phyloP scores from a whole-genome alignment of 2,113 vertebrate genomes.

The Brachyhypopomus occidentalis region DNA sequence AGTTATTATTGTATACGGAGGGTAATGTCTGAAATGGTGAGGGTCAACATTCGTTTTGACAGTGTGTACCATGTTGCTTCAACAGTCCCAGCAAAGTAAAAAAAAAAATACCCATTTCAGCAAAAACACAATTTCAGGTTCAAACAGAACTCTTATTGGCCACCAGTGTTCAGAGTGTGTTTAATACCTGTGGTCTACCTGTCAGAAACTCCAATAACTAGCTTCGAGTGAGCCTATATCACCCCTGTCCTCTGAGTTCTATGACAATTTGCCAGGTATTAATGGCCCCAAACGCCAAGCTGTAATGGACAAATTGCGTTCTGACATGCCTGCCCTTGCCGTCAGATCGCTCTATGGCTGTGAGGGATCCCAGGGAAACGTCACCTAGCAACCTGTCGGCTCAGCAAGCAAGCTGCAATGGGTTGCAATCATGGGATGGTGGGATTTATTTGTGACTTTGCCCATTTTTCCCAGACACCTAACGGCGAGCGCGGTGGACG shows the following conservation, averaged over 20 bases:
- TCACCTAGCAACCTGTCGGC: neutral
- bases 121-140: neutral
- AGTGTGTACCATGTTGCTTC: neutral
- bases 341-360: neutral
- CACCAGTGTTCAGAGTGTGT: neutral
- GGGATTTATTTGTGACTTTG: constrained; percentile 13
- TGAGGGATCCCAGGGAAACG: neutral
- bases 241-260: neutral
- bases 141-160: neutral
- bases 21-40: neutral
- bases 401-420: neutral
- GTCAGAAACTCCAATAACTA: neutral
- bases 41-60: neutral
- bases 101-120: constrained; percentile 2
- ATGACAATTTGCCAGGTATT: neutral
- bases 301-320: neutral
- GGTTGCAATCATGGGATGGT: neutral
- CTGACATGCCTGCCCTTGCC: neutral
- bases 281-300: neutral
- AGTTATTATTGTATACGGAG: too few species aligned
- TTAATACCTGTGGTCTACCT: neutral
- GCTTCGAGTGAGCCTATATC: neutral
- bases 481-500: neutral
- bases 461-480: neutral
- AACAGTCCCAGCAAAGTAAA: neutral